A percentile compares a stretch with the other conserved stretches of the same genome.
These are phyloP conservation scores for Drosophila kambysellisi DNA, from an alignment of 2,888 invertebrate species.

Conservation along the genomic window DNA sequence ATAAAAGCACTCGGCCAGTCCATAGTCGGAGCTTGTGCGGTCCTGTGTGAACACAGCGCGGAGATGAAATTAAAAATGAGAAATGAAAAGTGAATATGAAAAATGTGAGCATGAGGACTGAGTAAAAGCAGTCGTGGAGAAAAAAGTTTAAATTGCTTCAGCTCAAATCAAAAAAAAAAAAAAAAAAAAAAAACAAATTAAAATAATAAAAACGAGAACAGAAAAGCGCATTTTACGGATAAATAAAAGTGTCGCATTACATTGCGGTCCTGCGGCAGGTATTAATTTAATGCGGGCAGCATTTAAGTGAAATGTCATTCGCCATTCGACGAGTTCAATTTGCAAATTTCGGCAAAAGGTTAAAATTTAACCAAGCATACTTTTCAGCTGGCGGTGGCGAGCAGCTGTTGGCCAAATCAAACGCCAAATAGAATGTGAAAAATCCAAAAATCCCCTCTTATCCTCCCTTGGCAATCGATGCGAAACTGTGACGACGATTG, in stretches of 20 bases:
- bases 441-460: background rate
- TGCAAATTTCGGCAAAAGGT: conserved; percentile 20
- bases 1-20: conserved; percentile 57
- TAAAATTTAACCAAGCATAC: conserved; percentile 17
- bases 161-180: conserved; percentile 8
- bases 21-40: conserved; percentile 70
- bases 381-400: conserved; percentile 42
- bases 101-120: conserved; percentile 44
- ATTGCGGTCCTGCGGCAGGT: conserved; percentile 3
- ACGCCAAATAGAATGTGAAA: conserved; percentile 26
- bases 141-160: conserved; percentile 36
- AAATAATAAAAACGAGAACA: conserved; percentile 17
- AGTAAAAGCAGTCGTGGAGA: conserved; percentile 27
- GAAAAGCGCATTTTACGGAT: conserved; percentile 11
- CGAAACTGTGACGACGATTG: conserved; percentile 43
- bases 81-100: conserved; percentile 48
- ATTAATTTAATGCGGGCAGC: conserved; percentile 14
- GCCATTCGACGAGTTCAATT: conserved; percentile 7
- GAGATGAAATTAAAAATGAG: conserved; percentile 32
- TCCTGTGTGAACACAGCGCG: conserved; percentile 51
- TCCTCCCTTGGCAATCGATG: conserved; percentile 25
- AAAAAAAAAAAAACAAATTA: conserved; percentile 2
- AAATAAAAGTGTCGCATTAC: conserved; percentile 24
- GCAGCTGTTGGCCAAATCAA: conserved; percentile 49
- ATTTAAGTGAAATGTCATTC: conserved; percentile 23